These are phyloP conservation scores for Melanotaenia duboulayi DNA, from an alignment of 2,113 vertebrate species.

Conservation along the genomic window DNA sequence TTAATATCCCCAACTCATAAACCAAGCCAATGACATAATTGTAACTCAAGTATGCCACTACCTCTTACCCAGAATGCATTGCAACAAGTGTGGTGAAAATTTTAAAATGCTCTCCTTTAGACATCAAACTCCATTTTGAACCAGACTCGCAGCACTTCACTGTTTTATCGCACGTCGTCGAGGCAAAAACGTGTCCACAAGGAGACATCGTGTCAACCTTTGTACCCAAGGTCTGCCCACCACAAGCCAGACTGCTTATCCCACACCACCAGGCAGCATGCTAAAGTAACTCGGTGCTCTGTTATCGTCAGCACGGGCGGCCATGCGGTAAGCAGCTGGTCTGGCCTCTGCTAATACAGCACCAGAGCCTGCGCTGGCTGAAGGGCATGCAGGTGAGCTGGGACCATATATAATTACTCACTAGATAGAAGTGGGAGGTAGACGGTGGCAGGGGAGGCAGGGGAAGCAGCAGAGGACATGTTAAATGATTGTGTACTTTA, in stretches of 20 bases:
- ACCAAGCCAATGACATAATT: slow-evolving; percentile 27
- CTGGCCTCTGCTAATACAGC: slow-evolving; percentile 23
- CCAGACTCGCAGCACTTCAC: neutral
- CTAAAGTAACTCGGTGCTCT: slow-evolving; percentile 14
- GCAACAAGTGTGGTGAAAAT: slow-evolving; percentile 35
- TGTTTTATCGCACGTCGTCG: neutral
- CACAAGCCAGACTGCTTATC: neutral
- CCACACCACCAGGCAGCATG: neutral
- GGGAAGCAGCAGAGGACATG: neutral
- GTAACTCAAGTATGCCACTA: slow-evolving; percentile 8
- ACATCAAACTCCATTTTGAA: neutral
- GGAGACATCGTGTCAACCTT: neutral
- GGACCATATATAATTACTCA: slow-evolving; percentile 48
- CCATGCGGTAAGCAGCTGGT: slow-evolving; percentile 54
- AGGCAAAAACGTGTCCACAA: slow-evolving; percentile 21
- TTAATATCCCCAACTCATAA: slow-evolving; percentile 46
- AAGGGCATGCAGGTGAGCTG: slow-evolving; percentile 15
- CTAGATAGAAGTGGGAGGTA: slow-evolving; percentile 14
- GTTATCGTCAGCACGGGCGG: slow-evolving; percentile 37
- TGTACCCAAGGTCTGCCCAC: slow-evolving; percentile 15
- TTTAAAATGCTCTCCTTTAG: slow-evolving; percentile 35
- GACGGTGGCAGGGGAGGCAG: neutral
- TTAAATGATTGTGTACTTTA: slow-evolving; percentile 6
- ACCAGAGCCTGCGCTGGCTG: slow-evolving; percentile 9
- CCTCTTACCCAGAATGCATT: slow-evolving; percentile 40